Evolutionary conservation across 2,888 invertebrate genomes (phyloP).

Genomic region (Anthoptus insignis): DNA sequence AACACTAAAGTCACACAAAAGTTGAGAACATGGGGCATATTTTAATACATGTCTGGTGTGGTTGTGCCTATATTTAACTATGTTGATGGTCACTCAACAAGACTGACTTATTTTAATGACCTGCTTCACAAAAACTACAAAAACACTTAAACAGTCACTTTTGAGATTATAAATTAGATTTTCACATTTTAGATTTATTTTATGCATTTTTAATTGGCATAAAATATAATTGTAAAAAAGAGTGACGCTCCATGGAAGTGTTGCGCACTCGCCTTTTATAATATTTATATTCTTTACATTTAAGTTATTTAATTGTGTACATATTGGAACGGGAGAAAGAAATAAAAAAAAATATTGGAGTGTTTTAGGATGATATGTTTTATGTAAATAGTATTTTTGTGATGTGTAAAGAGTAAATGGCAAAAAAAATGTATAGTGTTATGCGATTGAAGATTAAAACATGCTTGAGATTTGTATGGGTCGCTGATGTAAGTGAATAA

Average conservation of each 20-base stretch:
- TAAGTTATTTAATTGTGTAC: conserved; percentile 83
- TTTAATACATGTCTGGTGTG: background rate
- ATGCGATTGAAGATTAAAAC: conserved; percentile 33
- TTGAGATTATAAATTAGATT: conserved; percentile 27
- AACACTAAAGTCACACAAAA: background rate
- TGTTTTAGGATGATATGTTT: conserved; percentile 69
- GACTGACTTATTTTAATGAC: conserved; percentile 34
- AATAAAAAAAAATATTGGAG: conserved; percentile 68
- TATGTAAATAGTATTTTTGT: conserved; percentile 82
- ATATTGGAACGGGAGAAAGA: conserved; percentile 71
- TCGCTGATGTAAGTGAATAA: conserved; percentile 6
- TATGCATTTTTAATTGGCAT: conserved; percentile 29
- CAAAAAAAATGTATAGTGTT: conserved; percentile 62
- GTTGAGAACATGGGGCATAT: background rate
- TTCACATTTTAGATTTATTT: conserved; percentile 3
- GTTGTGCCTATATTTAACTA: background rate
- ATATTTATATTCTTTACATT: conserved; percentile 80
- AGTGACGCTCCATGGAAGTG: conserved; percentile 60
- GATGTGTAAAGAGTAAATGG: conserved; percentile 79
- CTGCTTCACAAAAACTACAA: conserved; percentile 25
- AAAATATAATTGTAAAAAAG: conserved; percentile 38
- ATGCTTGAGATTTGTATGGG: conserved; percentile 31
- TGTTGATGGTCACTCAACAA: conserved; percentile 27
- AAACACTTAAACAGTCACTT: conserved; percentile 28
- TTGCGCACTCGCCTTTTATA: conserved; percentile 67